Conservation (phyloP, 2,888 invertebrate species). For the Athrips mouffetella region DNA sequence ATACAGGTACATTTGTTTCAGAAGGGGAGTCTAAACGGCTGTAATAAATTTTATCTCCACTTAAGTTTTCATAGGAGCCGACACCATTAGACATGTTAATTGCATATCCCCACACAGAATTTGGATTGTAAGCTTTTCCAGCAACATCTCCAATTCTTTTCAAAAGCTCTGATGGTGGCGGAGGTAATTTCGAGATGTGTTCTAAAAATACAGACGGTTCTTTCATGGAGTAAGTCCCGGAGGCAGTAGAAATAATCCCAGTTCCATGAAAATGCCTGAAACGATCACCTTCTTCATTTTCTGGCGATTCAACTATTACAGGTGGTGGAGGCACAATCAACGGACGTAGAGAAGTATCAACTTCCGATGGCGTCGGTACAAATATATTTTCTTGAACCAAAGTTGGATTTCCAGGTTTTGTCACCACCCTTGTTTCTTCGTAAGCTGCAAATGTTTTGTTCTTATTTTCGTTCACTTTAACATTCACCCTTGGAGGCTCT, state of each 20-base stretch:
- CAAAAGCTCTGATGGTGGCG: conserved; percentile 18
- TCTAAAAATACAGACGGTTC: background rate
- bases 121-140: conserved; percentile 15
- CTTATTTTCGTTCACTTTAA: conserved; percentile 6
- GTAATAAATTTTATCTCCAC: conserved; percentile 9
- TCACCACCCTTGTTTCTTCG: conserved; percentile 9
- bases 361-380: background rate
- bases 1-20: background rate
- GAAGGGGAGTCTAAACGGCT: background rate
- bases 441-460: no score
- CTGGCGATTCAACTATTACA: background rate
- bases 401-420: background rate
- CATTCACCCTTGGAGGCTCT: conserved; percentile 3
- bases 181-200: conserved; percentile 9
- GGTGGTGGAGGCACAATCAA: background rate
- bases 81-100: conserved; percentile 2
- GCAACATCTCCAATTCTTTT: conserved; percentile 22
- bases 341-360: background rate
- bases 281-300: background rate
- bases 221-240: background rate
- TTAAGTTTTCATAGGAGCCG: background rate
- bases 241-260: background rate
- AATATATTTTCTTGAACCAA: background rate
- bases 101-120: conserved; percentile 6
- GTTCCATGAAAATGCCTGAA: background rate